phyloP scores from a whole-genome alignment of 2,113 vertebrate genomes.

The Gulo gulo region DNA sequence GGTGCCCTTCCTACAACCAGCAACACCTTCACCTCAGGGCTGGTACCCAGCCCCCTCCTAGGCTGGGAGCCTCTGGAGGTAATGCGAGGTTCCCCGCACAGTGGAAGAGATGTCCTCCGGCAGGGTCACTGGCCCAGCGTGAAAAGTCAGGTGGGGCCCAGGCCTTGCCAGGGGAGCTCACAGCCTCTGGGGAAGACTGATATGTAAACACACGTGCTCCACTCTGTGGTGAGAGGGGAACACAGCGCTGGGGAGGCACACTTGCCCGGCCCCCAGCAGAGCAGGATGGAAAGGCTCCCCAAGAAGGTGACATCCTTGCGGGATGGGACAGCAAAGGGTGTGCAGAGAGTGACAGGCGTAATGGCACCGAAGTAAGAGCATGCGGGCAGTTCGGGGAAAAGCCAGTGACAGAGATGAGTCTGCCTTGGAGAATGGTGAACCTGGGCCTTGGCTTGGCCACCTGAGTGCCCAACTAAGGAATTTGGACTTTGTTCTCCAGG shows the following conservation, averaged over 20 bases:
- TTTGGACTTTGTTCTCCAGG: neutral
- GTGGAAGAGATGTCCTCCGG: neutral
- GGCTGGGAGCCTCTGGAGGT: neutral
- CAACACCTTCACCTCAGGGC: neutral
- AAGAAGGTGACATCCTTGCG: neutral
- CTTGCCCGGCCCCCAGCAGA: too few relatives aligned
- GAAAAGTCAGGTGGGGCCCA: neutral
- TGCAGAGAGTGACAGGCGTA: fast-evolving
- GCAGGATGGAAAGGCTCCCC: neutral
- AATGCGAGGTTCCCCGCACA: neutral
- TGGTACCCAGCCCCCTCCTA: neutral
- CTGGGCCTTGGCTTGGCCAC: neutral
- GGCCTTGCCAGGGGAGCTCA: neutral
- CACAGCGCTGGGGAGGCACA: neutral
- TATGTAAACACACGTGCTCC: neutral
- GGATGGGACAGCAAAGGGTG: neutral
- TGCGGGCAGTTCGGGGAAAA: neutral
- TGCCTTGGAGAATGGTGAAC: neutral
- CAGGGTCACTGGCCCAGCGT: neutral
- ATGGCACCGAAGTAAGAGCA: neutral
- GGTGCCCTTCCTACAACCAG: neutral
- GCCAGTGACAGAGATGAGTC: neutral
- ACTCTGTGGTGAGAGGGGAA: neutral
- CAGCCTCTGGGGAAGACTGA: neutral
- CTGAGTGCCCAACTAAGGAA: neutral